Evolutionary conservation across 2,888 invertebrate species (phyloP), one percentile per base, ranked within the genome.

Genomic region (Tenthredo livida): DNA sequence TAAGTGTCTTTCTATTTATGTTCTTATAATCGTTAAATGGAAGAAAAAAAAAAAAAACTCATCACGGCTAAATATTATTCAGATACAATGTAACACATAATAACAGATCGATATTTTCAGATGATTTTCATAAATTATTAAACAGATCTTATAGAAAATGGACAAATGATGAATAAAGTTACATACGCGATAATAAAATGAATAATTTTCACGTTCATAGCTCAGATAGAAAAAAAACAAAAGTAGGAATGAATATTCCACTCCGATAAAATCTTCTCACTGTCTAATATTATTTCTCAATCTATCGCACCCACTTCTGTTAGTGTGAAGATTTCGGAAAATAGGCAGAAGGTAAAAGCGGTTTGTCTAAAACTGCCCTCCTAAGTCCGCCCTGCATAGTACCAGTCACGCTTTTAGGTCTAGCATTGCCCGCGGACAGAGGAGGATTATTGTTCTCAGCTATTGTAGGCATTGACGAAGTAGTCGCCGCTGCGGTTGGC

Each of bases 301-400:
- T 25, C 12, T 25, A 6, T 43, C 4, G 9, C 17, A 33, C 25
- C 7, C 6, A 17, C 15, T 83, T 50, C 43, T 78, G 83, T 90
- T 86, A 92, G 86, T 92, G 92, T 84, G 91, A 88, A 47, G 92
- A 90, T 88, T 92, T 93, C 0, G 92, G 92, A 88, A 93, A 93
- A 87, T 93, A 93, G 37, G 93, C 91, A 2, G 93, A 93, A 58
- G 92, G 93, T 84, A 93, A 89, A 25, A 92, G 88, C n/a, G 92
- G 92, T 85, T 92, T 92, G 82, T 93, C 92, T 37, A 90, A 87
- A 29, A 92, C 88, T 10, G 90, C 91, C 72, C 93, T 89, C 85
- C 92, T 91, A 83, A 93, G 87, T 77, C 93, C 92, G 58, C 92
- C 92, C 77, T 92, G 93, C 86, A 91, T 87, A 15, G 89, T 87